Evolutionary conservation across 2,888 invertebrate genomes (phyloP).

Genomic region (Phytoseiulus persimilis): DNA sequence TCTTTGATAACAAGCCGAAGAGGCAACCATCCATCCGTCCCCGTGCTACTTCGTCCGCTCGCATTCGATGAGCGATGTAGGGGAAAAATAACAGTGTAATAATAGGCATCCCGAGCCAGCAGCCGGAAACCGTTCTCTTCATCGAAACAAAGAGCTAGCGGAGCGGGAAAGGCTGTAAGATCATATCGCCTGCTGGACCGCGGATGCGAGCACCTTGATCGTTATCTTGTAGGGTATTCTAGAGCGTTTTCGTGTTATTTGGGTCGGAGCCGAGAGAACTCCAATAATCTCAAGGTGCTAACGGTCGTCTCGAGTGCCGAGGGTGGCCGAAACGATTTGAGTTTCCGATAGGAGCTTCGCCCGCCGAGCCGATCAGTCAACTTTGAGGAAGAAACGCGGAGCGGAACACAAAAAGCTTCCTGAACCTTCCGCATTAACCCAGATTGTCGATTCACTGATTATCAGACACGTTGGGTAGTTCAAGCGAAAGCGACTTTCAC

Average conservation of each 20-base stretch:
- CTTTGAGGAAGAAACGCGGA: background rate
- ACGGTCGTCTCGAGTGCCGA: too few species aligned
- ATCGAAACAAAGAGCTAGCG: background rate
- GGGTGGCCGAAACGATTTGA: too few species aligned
- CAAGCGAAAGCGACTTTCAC: background rate
- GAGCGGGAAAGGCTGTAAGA: background rate
- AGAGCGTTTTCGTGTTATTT: too few species aligned
- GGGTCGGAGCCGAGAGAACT: too few species aligned
- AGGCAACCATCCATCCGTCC: background rate
- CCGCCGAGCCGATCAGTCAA: background rate
- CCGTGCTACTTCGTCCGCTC: background rate
- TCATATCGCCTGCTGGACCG: too few species aligned
- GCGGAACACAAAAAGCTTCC: background rate
- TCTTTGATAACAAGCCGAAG: background rate
- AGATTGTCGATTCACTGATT: background rate
- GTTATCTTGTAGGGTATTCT: too few species aligned
- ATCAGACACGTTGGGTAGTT: background rate
- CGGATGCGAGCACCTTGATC: too few species aligned
- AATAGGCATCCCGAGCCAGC: background rate
- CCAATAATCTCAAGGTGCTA: too few species aligned
- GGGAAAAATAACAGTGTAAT: background rate
- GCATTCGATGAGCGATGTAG: background rate
- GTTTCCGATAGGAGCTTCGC: too few species aligned
- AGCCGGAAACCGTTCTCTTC: background rate
- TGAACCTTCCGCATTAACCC: background rate